Evolutionary conservation across 2,797 vertebrate species (phyloP), one percentile per base, ranked within the genome.

Genomic region (Ficedula albicollis): DNA sequence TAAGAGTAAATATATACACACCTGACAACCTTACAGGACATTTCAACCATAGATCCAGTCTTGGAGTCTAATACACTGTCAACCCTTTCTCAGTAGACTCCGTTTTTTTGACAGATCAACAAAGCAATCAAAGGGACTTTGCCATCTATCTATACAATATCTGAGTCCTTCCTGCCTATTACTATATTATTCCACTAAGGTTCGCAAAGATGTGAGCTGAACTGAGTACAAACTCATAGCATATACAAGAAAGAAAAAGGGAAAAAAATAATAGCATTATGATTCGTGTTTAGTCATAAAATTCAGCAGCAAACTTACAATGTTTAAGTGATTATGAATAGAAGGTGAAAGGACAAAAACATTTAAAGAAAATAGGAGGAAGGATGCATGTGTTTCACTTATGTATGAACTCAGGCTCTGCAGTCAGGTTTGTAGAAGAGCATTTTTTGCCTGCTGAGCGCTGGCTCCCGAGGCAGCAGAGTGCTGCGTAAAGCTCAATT

Each of bases 281-380:
- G 12, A 59, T 46, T 73, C 39, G 5, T 13, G 60, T 74, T 82
- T 30, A 38, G 29, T 22, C 30, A 43, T 34, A 73, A 73, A 79
- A 25, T 30, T 56, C 32, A 48, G 49, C 3, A 29, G 17, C 22
- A 64, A 69, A 63, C 26, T 41, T 64, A 55, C 32, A 48, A 38
- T 10, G 16, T n/a, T 23, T 32, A 82, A 48, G 44, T 16, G 10
- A 79, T 70, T 25, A n/a, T 0, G 0, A 76, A 15, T 2, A 6
- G 16, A 32, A 87, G 7, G 13, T 9, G 26, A 63, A 75, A 15
- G 9, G 52, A 68, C 2, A n/a, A 55, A 82, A 63, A 39, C 16
- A n/a, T 70, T 49, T 30, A 23, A 52, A n/a, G n/a, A 49, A 63
- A 68, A 15, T 0, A 23, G 0, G 6, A 55, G 15, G 41, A 41